These are phyloP conservation scores for Aphrophora alni DNA, from an alignment of 2,888 invertebrate genomes.

Conservation along the genomic window DNA sequence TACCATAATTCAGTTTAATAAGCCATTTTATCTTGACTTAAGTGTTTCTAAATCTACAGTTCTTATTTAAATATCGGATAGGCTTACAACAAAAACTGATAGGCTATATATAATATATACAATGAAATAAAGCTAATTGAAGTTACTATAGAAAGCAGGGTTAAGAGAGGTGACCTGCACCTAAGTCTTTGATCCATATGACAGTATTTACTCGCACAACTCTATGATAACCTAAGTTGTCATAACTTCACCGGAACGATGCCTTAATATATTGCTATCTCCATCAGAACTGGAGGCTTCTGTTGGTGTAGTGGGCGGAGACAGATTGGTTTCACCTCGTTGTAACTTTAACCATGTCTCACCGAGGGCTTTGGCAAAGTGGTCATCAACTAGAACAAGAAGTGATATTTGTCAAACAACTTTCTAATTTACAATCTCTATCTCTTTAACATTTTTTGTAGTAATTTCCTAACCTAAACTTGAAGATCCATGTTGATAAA, in stretches of 20 bases:
- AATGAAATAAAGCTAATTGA: background rate
- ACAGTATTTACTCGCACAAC: background rate
- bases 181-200: background rate
- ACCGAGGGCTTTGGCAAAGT: conserved; percentile 86
- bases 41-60: background rate
- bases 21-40: background rate
- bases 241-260: background rate
- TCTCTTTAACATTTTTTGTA: no score
- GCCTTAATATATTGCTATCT: background rate
- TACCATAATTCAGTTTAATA: background rate
- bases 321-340: conserved; percentile 39
- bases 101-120: conserved; percentile 2
- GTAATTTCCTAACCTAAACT: no score
- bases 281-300: background rate
- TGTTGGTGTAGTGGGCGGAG: background rate
- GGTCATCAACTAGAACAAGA: conserved; percentile 76
- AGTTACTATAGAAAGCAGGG: background rate
- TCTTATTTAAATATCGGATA: background rate
- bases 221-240: background rate
- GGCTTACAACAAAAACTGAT: background rate
- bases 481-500: no score
- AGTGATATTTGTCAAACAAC: background rate
- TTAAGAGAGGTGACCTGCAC: background rate
- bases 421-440: no score
- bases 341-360: conserved; percentile 72